Evolutionary conservation across 1,140 invertebrate species (phyloP).

Genomic region (Argopecten irradians): DNA sequence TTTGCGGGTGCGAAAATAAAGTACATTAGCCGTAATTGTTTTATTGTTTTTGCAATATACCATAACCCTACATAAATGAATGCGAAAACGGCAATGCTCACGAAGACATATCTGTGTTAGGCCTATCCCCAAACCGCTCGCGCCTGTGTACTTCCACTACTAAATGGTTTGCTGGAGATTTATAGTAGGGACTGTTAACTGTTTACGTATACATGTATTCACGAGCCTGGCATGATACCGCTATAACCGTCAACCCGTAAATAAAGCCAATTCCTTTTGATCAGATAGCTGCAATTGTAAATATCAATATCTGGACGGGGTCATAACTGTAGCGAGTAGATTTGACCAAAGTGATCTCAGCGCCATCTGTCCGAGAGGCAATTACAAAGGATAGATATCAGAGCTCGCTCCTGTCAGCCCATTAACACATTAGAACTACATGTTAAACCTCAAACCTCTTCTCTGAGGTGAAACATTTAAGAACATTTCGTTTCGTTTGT

Average conservation of each 20-base stretch:
- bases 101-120: not conserved
- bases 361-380: not conserved
- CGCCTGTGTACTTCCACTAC: too few relatives aligned
- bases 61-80: too few relatives aligned
- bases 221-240: not conserved
- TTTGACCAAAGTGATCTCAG: not conserved
- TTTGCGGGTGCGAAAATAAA: too few relatives aligned
- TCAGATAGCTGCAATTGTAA: not conserved
- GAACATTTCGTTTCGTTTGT: constrained; percentile 17
- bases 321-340: not conserved
- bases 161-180: not conserved
- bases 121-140: not conserved
- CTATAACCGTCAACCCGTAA: not conserved
- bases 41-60: too few relatives aligned
- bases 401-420: not conserved
- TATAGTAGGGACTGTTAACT: not conserved
- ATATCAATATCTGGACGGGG: constrained; percentile 1
- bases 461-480: not conserved
- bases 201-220: not conserved
- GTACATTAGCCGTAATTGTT: too few relatives aligned
- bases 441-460: constrained; percentile 5
- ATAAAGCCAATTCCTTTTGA: not conserved
- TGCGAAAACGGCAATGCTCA: too few relatives aligned
- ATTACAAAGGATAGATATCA: not conserved
- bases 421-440: not conserved